Percentiles rank a stretch among this genome's conserved stretches.
Evolutionary conservation across 2,888 invertebrate species (phyloP).

Genomic region (Pemphredon lugubris): DNA sequence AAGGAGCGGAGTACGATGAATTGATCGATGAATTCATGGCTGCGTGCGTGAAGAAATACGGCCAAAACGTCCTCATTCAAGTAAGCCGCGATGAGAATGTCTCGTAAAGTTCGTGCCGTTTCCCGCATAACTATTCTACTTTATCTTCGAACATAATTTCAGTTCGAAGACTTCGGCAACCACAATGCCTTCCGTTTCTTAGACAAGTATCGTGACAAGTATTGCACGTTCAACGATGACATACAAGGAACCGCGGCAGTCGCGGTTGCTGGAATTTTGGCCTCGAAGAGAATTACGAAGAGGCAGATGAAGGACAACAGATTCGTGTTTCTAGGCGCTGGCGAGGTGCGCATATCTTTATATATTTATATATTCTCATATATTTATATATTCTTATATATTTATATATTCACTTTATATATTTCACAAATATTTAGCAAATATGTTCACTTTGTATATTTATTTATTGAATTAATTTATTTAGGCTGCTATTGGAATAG

Average conservation of each 20-base stretch:
- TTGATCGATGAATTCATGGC: conserved; percentile 99
- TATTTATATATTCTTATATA: background rate
- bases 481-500: conserved; percentile 96
- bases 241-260: conserved; percentile 99
- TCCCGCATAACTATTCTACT: too few species aligned
- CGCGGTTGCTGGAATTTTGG: conserved; percentile 95
- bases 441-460: too few species aligned
- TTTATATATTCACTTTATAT: background rate
- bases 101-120: too few species aligned
- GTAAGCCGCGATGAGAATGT: too few species aligned
- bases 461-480: too few species aligned
- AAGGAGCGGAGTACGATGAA: conserved; percentile 94
- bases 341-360: conserved; percentile 82
- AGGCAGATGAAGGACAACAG: conserved; percentile 92
- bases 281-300: conserved; percentile 89
- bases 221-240: conserved; percentile 99
- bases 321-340: conserved; percentile 95
- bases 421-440: too few species aligned
- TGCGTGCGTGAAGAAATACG: conserved; percentile 92
- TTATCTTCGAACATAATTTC: too few species aligned
- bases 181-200: conserved; percentile 97
- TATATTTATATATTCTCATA: background rate
- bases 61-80: conserved; percentile 92
- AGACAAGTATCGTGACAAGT: conserved; percentile 93
- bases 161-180: conserved; percentile 99